These are phyloP conservation scores for Bombus vancouverensis DNA, from an alignment of 1,140 invertebrate genomes.

Conservation along the genomic window DNA sequence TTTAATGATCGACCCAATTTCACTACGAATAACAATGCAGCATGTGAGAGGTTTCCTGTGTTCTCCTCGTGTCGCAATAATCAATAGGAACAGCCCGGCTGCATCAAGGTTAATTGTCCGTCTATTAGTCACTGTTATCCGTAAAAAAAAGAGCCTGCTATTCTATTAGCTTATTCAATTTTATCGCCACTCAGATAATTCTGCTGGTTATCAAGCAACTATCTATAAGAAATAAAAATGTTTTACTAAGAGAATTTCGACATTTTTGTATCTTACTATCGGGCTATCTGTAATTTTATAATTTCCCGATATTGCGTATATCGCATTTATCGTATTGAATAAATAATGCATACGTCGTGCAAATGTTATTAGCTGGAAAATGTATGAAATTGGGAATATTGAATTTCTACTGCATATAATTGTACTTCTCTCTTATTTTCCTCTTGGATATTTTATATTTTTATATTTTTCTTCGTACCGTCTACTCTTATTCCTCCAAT, in stretches of 20 bases:
- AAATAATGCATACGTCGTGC: too few species aligned
- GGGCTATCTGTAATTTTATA: too few species aligned
- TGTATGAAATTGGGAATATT: background rate
- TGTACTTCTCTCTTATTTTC: too few species aligned
- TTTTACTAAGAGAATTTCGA: too few species aligned
- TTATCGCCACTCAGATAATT: background rate
- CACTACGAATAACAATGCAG: constrained; percentile 26
- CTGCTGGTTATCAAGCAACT: background rate
- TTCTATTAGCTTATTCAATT: too few species aligned
- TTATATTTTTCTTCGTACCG: too few species aligned
- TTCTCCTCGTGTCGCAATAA: constrained; percentile 24
- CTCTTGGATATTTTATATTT: too few species aligned
- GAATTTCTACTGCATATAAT: too few species aligned
- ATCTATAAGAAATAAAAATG: background rate
- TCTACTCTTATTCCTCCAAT: too few species aligned
- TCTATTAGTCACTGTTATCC: constrained; percentile 15
- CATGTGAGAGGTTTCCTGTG: constrained; percentile 36
- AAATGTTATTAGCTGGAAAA: background rate
- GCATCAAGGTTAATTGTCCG: constrained; percentile 42
- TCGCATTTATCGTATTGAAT: too few species aligned
- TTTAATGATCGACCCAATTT: constrained; percentile 52
- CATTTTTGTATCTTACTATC: too few species aligned
- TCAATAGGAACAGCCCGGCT: constrained; percentile 11
- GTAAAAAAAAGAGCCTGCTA: background rate
- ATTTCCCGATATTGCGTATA: too few species aligned